Base-by-base conservation (phyloP, 2,797 vertebrate genomes). In the Falco novaeseelandiae region DNA sequence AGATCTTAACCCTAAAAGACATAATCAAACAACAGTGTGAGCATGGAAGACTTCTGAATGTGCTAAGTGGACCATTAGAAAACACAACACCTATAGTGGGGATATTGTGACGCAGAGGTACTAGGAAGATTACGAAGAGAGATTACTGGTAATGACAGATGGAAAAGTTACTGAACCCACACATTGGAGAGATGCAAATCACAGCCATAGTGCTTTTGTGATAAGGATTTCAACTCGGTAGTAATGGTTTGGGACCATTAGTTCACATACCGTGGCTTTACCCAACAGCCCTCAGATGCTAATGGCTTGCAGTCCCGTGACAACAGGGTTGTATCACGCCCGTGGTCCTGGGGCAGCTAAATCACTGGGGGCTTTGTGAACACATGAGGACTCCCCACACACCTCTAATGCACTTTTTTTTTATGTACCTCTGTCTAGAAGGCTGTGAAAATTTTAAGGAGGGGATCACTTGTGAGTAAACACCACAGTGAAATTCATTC, bases 241-340 rank as follows among this genome's bases (percentile, higher is more conserved):
- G 65, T 95, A 96, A 91, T 92, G 92, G 71, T 42, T 74, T 88
- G 76, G 72, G 90, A 95, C 89, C 90, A 91, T 95, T 96, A 96
- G 89, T 8, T 92, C 92, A 82, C 93, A 93, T 80, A 92, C 83
- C 14, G 0, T 66, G 72, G 65, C 69, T 76, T 87, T 63, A 69
- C 14, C 80, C 63, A 63, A 20, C 72, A 86, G 36, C 67, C 58
- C 27, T 6, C 14, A 11, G 49, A 42, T 57, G 57, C 4, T 87
- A 59, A 95, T 78, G 54, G 59, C 25, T 76, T 76, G 36, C 48
- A 54, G 80, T 9, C 23, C 71, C 36, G 49, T 38, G 63, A 57
- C 14, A 12, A 26, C 9, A 44, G 55, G 61, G 6, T 32, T 77
- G 25, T 54, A 51, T 69, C 86, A 69, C 19, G 26, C 21, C 66